Evolutionary conservation across 2,888 invertebrate genomes (phyloP), one percentile per base, ranked within the genome.

Genomic region (Caenorhabditis sulstoni): DNA sequence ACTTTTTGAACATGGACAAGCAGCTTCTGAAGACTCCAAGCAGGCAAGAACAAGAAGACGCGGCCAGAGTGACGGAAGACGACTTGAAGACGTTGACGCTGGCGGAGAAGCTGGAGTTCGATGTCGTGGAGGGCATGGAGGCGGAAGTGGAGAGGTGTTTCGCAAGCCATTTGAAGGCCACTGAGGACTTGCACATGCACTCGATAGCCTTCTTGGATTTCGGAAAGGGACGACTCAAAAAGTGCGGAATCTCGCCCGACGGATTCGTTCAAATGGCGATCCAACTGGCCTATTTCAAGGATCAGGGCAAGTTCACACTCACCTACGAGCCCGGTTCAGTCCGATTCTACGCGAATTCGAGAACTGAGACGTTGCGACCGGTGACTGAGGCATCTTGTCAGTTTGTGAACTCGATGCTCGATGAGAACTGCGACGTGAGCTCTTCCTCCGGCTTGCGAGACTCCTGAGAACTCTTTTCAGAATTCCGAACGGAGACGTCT

Each of bases 241-340:
- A 93, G 67, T 95, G 95, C 89, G 94, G 94, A 66, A 93, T 96
- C 65, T 96, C 96, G 53, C 98, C 98, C 0, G 98, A 98, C 92
- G 97, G 97, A 16, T 98, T 93, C 91, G 94, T 98, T 85, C 98
- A 98, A 92, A 94, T 98, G 94, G 95, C 96, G 1, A 93, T 98
- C 20, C 98, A 98, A 91, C 91, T 97, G 86, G 96, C 97, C 0
- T 97, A 97, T 91, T 96, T 71, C 50, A 35, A 22, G 3, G 95
- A 95, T 91, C 94, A 95, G 62, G 94, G 94, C 0, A 94, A 94
- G 83, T 97, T 98, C 91, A 95, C 94, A 89, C 92, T 98, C 79
- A 98, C 98, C 0, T 98, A 98, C 91, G 98, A 98, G 92, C 97
- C 98, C 0, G 96, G 96, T n/a, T 98, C 98, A 96, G 97, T 97